A percentile compares a stretch with the other conserved stretches of the same genome.
phyloP scores from a whole-genome alignment of 1,140 invertebrate genomes.

The Hylaeus anthracinus region DNA sequence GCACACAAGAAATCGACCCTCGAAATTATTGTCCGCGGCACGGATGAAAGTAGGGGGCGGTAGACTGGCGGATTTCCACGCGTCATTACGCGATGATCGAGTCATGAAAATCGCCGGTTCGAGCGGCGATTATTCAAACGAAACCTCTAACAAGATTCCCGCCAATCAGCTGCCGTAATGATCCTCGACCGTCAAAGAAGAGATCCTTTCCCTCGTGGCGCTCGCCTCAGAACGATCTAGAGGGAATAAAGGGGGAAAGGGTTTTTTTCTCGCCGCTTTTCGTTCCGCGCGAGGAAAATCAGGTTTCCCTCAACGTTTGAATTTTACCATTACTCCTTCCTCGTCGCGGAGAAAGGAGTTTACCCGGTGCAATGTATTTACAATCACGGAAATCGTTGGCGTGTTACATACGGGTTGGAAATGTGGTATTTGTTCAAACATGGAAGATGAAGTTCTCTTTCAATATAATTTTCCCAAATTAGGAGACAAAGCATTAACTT shows the following conservation, averaged over 20 bases:
- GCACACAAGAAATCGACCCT: slow-evolving; percentile 53
- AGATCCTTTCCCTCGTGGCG: slow-evolving; percentile 35
- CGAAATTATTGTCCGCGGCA: slow-evolving; percentile 67
- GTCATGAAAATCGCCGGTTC: slow-evolving; percentile 77
- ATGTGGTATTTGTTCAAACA: not conserved
- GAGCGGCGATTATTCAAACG: slow-evolving; percentile 79
- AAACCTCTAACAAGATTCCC: slow-evolving; percentile 79
- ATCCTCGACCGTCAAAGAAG: slow-evolving; percentile 63
- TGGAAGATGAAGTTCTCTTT: no score
- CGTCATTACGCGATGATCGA: slow-evolving; percentile 78
- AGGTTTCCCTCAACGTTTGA: not conserved
- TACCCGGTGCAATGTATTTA: not conserved
- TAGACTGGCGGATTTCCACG: slow-evolving; percentile 70
- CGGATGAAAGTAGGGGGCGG: slow-evolving; percentile 36
- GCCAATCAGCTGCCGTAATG: slow-evolving; percentile 77
- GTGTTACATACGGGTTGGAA: not conserved
- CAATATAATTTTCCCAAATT: no score
- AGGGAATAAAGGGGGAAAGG: slow-evolving; percentile 46
- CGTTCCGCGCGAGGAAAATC: slow-evolving; percentile 22
- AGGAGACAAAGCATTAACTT: no score
- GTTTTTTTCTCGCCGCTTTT: slow-evolving; percentile 37
- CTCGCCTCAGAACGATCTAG: slow-evolving; percentile 36
- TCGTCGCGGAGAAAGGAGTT: not conserved
- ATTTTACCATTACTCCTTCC: not conserved
- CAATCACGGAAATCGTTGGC: not conserved